Evolutionary conservation across 92 coral and sea anemone species (phyloP).

Genomic region (Meandrina meandrites): DNA sequence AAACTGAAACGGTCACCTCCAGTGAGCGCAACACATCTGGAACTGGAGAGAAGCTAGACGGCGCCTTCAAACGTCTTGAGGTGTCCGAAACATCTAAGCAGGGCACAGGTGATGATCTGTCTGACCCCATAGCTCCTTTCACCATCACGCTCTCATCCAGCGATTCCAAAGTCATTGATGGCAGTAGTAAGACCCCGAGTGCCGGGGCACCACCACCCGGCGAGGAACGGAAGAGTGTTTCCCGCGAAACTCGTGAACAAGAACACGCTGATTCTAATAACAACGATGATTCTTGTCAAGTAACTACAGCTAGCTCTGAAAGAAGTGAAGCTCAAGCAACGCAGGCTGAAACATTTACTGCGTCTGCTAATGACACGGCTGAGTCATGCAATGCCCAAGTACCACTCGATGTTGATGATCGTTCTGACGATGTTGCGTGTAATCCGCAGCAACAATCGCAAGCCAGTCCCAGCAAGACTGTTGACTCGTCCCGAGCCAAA

Average conservation of each 20-base stretch:
- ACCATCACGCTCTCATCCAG: conserved; percentile 4
- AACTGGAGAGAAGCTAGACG: neutral
- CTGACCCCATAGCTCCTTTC: conserved; percentile 28
- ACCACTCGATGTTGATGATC: neutral
- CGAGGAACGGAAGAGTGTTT: conserved; percentile 6
- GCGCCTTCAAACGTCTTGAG: neutral
- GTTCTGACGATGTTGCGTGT: neutral
- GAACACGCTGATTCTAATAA: neutral
- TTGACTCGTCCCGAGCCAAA: neutral
- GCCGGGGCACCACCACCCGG: conserved; percentile 5
- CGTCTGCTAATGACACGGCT: neutral
- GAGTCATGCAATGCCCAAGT: conserved; percentile 10
- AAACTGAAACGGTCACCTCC: neutral
- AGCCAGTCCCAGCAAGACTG: neutral
- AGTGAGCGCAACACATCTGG: neutral
- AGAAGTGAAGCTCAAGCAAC: neutral
- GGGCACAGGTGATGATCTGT: no score
- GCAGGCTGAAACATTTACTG: neutral
- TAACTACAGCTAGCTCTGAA: neutral
- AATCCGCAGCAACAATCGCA: conserved; percentile 5
- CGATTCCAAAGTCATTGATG: neutral
- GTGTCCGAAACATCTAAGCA: neutral
- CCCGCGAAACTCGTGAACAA: neutral
- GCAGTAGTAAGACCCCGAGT: neutral
- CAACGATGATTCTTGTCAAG: neutral